phyloP scores from a whole-genome alignment of 1,140 invertebrate genomes.

The Oreohelix idahoensis region DNA sequence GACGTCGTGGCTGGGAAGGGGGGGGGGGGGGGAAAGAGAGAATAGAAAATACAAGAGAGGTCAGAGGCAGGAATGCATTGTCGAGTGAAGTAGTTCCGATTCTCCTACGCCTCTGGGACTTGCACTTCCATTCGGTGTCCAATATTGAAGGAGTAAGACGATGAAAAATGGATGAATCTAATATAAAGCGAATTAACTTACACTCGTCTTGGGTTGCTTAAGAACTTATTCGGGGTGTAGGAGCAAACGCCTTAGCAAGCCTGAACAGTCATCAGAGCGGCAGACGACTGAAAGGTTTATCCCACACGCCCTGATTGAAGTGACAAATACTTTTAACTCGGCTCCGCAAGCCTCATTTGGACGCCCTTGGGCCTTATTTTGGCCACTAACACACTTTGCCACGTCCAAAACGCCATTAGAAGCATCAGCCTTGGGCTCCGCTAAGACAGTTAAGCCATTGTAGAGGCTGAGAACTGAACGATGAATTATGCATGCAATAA shows the following conservation, averaged over 20 bases:
- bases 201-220: not conserved
- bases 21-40: not conserved
- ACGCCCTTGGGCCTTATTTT: slow-evolving; percentile 18
- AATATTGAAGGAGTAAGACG: slow-evolving; percentile 19
- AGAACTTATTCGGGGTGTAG: not conserved
- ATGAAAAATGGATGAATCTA: slow-evolving; percentile 40
- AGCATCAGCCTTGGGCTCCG: not conserved
- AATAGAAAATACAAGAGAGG: too few relatives aligned
- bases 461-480: not conserved
- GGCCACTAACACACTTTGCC: slow-evolving; percentile 27
- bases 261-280: not conserved
- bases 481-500: slow-evolving; percentile 45
- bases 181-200: slow-evolving; percentile 36
- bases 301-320: slow-evolving; percentile 27
- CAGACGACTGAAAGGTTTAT: slow-evolving; percentile 22
- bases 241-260: not conserved
- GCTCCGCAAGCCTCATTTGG: slow-evolving; percentile 22
- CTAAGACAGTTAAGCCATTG: slow-evolving; percentile 14
- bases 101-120: not conserved
- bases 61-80: not conserved
- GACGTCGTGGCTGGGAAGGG: not conserved
- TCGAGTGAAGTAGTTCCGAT: not conserved
- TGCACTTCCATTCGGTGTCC: slow-evolving; percentile 4
- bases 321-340: slow-evolving; percentile 42
- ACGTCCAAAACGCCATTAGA: slow-evolving; percentile 29